Percentiles rank a stretch among this genome's conserved stretches.
Evolutionary conservation across 2,113 vertebrate genomes (phyloP).

Genomic region (Amphilophus citrinellus): DNA sequence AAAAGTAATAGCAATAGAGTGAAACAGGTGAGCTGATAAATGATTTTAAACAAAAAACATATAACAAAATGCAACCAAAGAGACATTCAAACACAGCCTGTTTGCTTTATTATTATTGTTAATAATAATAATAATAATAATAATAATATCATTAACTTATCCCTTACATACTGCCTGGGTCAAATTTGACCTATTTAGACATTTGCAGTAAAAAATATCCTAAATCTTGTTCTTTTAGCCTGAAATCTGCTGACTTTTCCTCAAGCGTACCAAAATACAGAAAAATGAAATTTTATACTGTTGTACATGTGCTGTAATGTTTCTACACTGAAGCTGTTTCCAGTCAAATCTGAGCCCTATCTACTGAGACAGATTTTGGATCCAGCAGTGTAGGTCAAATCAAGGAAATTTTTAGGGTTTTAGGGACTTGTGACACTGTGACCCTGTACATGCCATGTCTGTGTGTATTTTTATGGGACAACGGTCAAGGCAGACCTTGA

Average conservation of each 20-base stretch:
- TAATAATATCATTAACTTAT: too few species aligned
- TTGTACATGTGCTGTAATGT: too few species aligned
- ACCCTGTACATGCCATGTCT: not conserved
- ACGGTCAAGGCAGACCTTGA: not conserved
- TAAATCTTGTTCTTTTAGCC: too few species aligned
- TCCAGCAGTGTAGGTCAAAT: too few species aligned
- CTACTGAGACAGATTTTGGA: not conserved
- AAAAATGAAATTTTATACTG: not conserved
- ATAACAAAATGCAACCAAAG: not conserved
- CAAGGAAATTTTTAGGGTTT: not conserved
- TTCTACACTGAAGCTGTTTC: not conserved
- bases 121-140: too few species aligned
- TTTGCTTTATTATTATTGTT: too few species aligned
- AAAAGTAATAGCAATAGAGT: not conserved
- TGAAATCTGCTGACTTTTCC: too few species aligned
- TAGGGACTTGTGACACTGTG: not conserved
- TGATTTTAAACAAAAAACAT: accelerated
- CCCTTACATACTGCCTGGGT: too few species aligned
- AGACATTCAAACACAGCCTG: not conserved
- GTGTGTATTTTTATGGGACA: not conserved
- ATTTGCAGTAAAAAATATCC: too few species aligned
- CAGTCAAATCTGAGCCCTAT: too few species aligned
- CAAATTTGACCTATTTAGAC: too few species aligned
- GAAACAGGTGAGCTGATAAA: not conserved
- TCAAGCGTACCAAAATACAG: not conserved